Evolutionary conservation across 1,140 invertebrate genomes (phyloP), one percentile per base, ranked within the genome.

Genomic region (Chironomus tepperi): DNA sequence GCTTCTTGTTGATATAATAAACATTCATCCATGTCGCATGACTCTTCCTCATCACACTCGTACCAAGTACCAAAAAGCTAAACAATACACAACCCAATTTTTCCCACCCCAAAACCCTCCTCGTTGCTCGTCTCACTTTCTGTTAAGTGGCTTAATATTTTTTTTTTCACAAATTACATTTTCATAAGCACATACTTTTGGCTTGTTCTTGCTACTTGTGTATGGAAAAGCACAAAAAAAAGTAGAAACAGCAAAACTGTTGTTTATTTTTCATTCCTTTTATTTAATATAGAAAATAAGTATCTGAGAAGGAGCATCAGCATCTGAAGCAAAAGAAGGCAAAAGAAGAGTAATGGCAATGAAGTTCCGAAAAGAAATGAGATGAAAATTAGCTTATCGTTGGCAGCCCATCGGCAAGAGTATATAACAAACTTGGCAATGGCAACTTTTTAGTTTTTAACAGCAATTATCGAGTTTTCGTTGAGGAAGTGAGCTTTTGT

Each of bases 81-180:
- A 34, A 34, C 24, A 34, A 34, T 34, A 34, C 24, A 34, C 24
- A 34, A 34, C 24, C 24, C 24, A 34, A 34, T 34, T 34, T 34
- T 34, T 34, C 24, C 24, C 24, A 34, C 24, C 1, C 24, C 24
- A n/a, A n/a, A n/a, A n/a, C 24, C 24, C 24, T 34, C 5, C 24
- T 34, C 24, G 24, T 34, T 34, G 24, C 24, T 34, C 24, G 24
- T 34, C 24, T 34, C 24, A 34, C 24, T 34, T 34, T 34, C 24
- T n/a, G n/a, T n/a, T 70, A 70, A 70, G 65, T 70, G 65, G 65
- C 65, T 70, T 70, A 70, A 70, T 70, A 21, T 70, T 70, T 34
- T 34, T n/a, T n/a, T 34, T 70, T 70, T 70, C 65, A 21, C 65
- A 70, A 70, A 70, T 70, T 70, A 70, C 65, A 19, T 70, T 70